Percentiles rank a stretch among this genome's conserved stretches.
Evolutionary conservation across 2,113 vertebrate species (phyloP).

Genomic region (Numenius arquata): DNA sequence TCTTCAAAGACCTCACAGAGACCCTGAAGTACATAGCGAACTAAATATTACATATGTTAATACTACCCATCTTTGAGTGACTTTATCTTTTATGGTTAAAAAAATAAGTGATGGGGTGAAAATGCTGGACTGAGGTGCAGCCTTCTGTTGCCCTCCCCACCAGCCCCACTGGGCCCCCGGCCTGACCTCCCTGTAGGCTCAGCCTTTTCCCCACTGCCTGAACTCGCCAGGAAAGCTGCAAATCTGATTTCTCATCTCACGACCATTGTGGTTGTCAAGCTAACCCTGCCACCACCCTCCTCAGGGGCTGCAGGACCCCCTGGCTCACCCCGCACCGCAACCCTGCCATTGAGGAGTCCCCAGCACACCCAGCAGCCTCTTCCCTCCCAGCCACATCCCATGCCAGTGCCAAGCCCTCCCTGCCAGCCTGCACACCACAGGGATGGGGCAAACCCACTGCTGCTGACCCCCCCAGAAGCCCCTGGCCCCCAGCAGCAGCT

Average conservation of each 20-base stretch:
- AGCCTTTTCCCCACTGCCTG: neutral
- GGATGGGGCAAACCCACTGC: neutral
- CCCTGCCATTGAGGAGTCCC: neutral
- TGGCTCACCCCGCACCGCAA: neutral
- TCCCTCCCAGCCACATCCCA: too few relatives aligned
- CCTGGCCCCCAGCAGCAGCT: neutral
- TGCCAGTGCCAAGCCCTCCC: accelerated
- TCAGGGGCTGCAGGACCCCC: neutral
- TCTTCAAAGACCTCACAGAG: neutral
- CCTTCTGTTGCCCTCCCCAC: neutral
- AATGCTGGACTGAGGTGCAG: neutral
- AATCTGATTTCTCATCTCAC: neutral
- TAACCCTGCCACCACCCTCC: neutral
- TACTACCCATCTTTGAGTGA: neutral
- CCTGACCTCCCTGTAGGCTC: neutral
- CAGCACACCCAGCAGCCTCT: neutral
- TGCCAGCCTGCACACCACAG: neutral
- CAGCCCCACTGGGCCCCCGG: neutral
- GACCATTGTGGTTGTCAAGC: accelerated
- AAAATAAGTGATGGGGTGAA: neutral
- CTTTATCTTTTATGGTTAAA: neutral
- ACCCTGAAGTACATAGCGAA: neutral
- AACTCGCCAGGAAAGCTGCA: neutral
- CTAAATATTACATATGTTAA: neutral
- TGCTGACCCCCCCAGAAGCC: neutral